These are phyloP conservation scores for Nephotettix cincticeps DNA, from an alignment of 1,140 invertebrate species.

Conservation along the genomic window DNA sequence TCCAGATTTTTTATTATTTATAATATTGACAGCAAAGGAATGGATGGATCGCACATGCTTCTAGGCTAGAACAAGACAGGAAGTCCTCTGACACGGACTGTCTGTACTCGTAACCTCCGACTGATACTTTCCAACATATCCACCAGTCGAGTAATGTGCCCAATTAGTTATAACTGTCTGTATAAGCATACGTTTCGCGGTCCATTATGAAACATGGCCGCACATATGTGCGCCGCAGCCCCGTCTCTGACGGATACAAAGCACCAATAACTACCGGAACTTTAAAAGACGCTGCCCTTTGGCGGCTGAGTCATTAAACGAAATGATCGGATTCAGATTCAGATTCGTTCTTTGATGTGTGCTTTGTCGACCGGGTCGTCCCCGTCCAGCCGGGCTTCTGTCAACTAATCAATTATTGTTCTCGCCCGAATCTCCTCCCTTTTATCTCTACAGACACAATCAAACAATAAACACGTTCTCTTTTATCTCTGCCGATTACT, in stretches of 20 bases:
- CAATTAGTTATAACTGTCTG: too few species aligned
- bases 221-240: too few species aligned
- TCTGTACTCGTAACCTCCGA: too few species aligned
- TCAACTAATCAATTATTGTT: slow-evolving; percentile 12
- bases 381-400: background rate
- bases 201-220: too few species aligned
- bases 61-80: too few species aligned
- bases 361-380: background rate
- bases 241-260: background rate
- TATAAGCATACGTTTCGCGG: too few species aligned
- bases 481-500: background rate
- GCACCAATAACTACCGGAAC: background rate
- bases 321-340: slow-evolving; percentile 1
- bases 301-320: slow-evolving; percentile 8
- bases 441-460: background rate
- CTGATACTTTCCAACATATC: too few species aligned
- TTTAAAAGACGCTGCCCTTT: slow-evolving; percentile 12
- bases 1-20: too few species aligned
- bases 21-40: too few species aligned
- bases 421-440: background rate
- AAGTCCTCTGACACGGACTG: too few species aligned
- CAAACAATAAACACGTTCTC: slow-evolving; percentile 1
- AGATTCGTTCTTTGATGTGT: background rate
- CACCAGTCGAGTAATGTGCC: too few species aligned
- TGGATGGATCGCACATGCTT: too few species aligned